phyloP scores from a whole-genome alignment of 2,888 invertebrate genomes.

The Eupithecia inturbata region DNA sequence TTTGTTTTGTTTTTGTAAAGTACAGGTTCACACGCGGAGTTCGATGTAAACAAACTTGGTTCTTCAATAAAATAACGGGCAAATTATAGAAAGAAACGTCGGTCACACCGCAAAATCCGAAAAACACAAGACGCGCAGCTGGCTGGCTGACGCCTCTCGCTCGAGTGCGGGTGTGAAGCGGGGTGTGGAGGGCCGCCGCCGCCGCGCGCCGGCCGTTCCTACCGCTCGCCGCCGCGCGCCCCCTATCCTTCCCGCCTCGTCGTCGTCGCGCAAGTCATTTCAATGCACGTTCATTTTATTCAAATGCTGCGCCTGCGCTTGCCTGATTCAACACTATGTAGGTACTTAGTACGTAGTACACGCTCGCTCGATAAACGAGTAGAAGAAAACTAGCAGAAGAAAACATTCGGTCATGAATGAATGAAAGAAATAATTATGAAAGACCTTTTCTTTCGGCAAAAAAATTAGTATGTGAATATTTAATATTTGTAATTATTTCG shows the following conservation, averaged over 20 bases:
- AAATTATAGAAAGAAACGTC: constrained; percentile 75
- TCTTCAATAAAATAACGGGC: constrained; percentile 62
- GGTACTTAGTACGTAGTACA: neutral
- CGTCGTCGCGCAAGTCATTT: constrained; percentile 62
- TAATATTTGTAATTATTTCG: too few relatives aligned
- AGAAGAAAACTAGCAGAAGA: neutral
- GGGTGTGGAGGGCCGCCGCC: constrained; percentile 62
- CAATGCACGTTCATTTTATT: constrained; percentile 70
- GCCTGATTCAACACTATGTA: constrained; percentile 10
- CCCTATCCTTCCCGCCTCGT: constrained; percentile 72
- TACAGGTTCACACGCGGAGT: constrained; percentile 63
- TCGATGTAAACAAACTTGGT: constrained; percentile 60
- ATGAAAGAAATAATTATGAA: neutral
- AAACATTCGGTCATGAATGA: neutral
- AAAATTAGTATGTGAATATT: too few relatives aligned
- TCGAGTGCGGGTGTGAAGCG: constrained; percentile 70
- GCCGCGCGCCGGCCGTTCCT: constrained; percentile 60
- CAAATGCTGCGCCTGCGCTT: constrained; percentile 54
- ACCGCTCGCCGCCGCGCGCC: constrained; percentile 73
- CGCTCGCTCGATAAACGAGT: neutral
- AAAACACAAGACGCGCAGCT: constrained; percentile 83
- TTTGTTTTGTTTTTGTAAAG: constrained; percentile 43
- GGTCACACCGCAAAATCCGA: constrained; percentile 77
- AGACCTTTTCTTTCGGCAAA: too few relatives aligned
- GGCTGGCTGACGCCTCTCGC: constrained; percentile 76